Base-by-base conservation (phyloP, 2,888 invertebrate genomes). In the Coenonympha glycerion region DNA sequence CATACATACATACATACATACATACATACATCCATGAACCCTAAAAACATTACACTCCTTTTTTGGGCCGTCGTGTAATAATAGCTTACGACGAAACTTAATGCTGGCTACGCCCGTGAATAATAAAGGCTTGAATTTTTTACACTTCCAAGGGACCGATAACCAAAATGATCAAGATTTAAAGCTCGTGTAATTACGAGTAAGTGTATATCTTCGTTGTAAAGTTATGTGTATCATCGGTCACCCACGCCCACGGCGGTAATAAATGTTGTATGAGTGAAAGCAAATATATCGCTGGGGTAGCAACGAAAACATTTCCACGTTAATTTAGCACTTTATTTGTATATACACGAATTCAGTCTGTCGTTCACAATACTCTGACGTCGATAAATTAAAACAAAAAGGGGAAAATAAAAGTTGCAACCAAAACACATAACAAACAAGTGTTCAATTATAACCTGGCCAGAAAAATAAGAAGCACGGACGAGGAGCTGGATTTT, bases 381-480 rank as follows among this genome's bases (percentile, higher is more conserved):
- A 44, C 44, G 15, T 15, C 31, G 36, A 33, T 47, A 33, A 19
- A 47, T 52, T 49, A 21, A 21, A 44, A 48, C 30, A 47, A 42
- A n/a, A 49, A 51, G 39, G 13, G 13, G 36, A 36, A 49, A 34
- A 16, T 16, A 16, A 9, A 11, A 16, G 8, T 16, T 16, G 16
- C 15, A 33, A 9, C 31, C 31, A 16, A 30, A 33, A 33, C 31
- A 33, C 31, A 16, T 13, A 33, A 33, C 31, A 33, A 33, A 16
- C 31, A 33, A 33, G 16, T 33, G 3, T 16, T 6, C 16, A 15
- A 33, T 33, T 33, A 16, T 31, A 31, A n/a, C n/a, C n/a, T n/a
- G n/a, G n/a, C n/a, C n/a, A n/a, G n/a, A n/a, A n/a, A n/a, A n/a
- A n/a, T n/a, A n/a, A n/a, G n/a, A n/a, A n/a, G n/a, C n/a, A n/a